Base-by-base conservation (phyloP, 1,140 invertebrate species). In the Aphidius gifuensis region DNA sequence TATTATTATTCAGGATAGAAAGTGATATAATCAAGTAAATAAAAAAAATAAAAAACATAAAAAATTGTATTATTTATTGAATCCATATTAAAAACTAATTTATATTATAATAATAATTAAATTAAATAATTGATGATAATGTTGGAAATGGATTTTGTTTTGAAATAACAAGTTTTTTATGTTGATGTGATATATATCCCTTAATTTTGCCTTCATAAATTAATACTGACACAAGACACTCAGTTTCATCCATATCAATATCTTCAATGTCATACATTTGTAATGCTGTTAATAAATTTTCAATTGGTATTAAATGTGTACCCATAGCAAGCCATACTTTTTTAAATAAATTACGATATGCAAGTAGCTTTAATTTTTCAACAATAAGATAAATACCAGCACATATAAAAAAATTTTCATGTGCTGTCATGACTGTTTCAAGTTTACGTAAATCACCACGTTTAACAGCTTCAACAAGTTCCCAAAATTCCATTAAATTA, bases 131-230 rank as follows among this genome's bases (percentile, higher is more conserved):
- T 0, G 76, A 74, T 6, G 80, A 80, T 45, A 93, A 75, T 42
- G 85, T 80, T 21, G 97, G 96, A 79, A 99, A 99, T 11, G 97
- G 90, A 83, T 96, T 96, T 74, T 95, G 91, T 80, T 99, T 99
- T 67, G 95, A 97, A 47, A 99, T 90, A 53, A 99, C 96, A 54
- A 99, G 83, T 82, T 98, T 98, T 75, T 97, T 91, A 80, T 99
- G 96, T 64, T 94, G 92, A 81, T 97, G 90, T 0, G 96, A 98
- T 73, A 99, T 97, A 76, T 99, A 99, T 1, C 97, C 97, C 78
- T 98, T 93, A 63, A 95, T 92, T 82, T 92, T 93, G 3, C 92
- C 93, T 76, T 97, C 94, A 76, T 89, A 93, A 72, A 99, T 99
- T 38, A 99, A 85, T 84, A 98, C 98, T 1, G 95, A 93, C 9